Evolutionary conservation across 2,888 invertebrate species (phyloP).

Genomic region (Pollenia angustigena): DNA sequence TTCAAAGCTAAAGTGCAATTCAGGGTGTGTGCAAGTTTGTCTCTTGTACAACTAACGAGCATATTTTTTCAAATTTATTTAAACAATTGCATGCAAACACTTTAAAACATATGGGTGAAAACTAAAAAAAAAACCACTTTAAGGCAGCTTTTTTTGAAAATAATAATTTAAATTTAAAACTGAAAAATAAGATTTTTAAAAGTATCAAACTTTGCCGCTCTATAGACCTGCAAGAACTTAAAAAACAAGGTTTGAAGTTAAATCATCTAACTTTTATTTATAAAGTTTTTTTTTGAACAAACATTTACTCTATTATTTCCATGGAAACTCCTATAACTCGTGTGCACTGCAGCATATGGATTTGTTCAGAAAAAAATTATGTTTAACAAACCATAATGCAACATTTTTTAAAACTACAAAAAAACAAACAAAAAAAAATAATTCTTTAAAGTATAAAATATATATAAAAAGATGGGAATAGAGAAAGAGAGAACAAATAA

Average conservation of each 20-base stretch:
- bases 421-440: constrained; percentile 28
- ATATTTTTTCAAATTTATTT: background rate
- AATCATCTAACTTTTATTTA: no score
- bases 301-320: no score
- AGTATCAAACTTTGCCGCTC: no score
- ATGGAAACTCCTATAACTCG: background rate
- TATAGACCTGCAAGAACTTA: no score
- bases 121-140: background rate
- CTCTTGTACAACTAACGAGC: constrained; percentile 29
- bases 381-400: constrained; percentile 67
- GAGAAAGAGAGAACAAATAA: constrained; percentile 16
- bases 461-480: background rate
- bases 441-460: no score
- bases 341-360: constrained; percentile 5
- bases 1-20: constrained; percentile 15
- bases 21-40: background rate
- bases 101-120: background rate
- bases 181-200: no score
- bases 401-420: constrained; percentile 53
- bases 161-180: no score
- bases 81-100: background rate
- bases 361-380: constrained; percentile 12
- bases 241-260: no score
- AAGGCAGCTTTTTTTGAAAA: no score
- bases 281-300: no score